Conservation (phyloP, 2,113 vertebrate species). For the Aldabrachelys gigantea region DNA sequence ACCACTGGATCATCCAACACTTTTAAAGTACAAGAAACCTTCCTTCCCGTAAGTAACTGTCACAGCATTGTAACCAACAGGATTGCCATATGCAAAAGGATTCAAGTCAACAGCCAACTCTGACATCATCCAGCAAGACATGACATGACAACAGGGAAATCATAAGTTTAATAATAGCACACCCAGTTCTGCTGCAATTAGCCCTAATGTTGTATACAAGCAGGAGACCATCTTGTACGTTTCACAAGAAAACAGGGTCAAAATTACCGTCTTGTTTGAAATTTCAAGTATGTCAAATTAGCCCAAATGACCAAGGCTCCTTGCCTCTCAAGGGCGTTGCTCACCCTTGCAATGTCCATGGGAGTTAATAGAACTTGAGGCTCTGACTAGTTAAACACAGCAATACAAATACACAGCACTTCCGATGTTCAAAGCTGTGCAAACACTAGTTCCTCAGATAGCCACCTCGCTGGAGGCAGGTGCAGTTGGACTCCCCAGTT, state of each 20-base stretch:
- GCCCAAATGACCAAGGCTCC: background rate
- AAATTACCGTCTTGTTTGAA: background rate
- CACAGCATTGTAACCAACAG: background rate
- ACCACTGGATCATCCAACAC: background rate
- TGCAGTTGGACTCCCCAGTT: background rate
- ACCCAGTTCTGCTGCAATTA: background rate
- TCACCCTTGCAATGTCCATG: background rate
- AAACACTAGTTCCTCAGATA: background rate
- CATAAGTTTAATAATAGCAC: background rate
- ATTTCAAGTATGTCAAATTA: background rate
- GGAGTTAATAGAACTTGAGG: background rate
- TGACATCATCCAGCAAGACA: background rate
- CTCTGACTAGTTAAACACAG: background rate
- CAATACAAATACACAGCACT: background rate
- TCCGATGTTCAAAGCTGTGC: too few species aligned
- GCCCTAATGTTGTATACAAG: background rate
- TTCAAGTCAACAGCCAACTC: background rate
- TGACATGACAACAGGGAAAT: background rate
- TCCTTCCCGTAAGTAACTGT: background rate
- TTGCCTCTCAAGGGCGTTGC: background rate
- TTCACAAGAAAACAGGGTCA: background rate
- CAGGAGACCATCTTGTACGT: background rate
- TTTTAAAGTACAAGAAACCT: background rate
- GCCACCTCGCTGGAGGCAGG: background rate
- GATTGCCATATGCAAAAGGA: background rate